Conservation (phyloP, 2,113 vertebrate species). For the Rousettus leschenaultii region DNA sequence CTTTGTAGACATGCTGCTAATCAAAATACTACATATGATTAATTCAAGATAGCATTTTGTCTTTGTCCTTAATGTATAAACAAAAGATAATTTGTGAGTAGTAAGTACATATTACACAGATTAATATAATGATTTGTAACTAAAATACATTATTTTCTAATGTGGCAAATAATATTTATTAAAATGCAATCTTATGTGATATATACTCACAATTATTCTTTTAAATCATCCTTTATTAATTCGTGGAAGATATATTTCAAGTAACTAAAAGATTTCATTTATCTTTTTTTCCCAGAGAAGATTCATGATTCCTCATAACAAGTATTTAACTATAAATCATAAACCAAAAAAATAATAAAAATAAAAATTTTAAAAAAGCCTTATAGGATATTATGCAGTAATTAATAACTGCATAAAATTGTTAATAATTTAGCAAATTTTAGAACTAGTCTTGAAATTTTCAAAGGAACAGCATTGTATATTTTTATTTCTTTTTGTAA, state of each 20-base stretch:
- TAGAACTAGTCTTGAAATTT: not conserved
- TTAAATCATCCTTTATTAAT: conserved; percentile 25
- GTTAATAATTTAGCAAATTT: not conserved
- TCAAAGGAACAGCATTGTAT: not conserved
- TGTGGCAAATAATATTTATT: not conserved
- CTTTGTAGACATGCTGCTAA: not conserved
- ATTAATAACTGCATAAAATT: not conserved
- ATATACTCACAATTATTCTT: not conserved
- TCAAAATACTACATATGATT: not conserved
- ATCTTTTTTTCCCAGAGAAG: not conserved
- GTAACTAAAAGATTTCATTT: not conserved
- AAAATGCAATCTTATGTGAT: not conserved
- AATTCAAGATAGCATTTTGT: not conserved
- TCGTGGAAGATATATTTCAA: conserved; percentile 11
- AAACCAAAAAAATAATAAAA: not conserved
- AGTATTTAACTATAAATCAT: not conserved
- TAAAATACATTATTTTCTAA: not conserved
- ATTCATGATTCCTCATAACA: not conserved
- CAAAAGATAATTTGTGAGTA: not conserved
- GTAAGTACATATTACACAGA: not conserved
- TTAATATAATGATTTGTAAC: not conserved
- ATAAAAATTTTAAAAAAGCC: not conserved
- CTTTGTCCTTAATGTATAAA: not conserved
- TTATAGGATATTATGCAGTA: not conserved
- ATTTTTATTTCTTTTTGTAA: not conserved